A percentile compares a stretch with the other conserved stretches of the same genome.
phyloP scores from a whole-genome alignment of 2,888 invertebrate genomes.

The Chymomyza procnemis region DNA sequence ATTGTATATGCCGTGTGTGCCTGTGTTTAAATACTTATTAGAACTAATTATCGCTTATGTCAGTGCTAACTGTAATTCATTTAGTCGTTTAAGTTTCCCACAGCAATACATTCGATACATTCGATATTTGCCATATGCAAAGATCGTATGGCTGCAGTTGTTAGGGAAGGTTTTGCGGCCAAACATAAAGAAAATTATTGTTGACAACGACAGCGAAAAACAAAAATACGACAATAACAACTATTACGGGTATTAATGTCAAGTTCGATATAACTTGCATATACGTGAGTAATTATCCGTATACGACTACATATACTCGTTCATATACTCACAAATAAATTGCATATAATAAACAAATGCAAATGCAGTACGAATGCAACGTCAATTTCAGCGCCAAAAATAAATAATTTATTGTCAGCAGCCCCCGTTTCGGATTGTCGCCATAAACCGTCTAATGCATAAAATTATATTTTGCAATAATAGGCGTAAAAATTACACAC shows the following conservation, averaged over 20 bases:
- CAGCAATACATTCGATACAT: neutral
- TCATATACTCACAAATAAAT: conserved; percentile 26
- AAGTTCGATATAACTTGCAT: conserved; percentile 43
- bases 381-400: conserved; percentile 31
- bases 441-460: neutral
- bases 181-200: neutral
- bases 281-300: neutral
- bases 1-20: neutral
- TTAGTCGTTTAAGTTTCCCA: neutral
- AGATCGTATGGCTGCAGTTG: neutral
- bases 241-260: conserved; percentile 58
- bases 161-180: neutral
- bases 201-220: neutral
- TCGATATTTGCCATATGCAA: neutral
- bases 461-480: neutral
- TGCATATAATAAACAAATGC: conserved; percentile 20
- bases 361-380: conserved; percentile 45
- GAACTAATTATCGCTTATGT: neutral
- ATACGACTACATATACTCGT: neutral
- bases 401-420: neutral
- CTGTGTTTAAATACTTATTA: neutral
- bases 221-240: neutral
- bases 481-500: neutral
- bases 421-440: neutral
- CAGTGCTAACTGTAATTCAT: neutral